Evolutionary conservation across 2,888 invertebrate species (phyloP).

Genomic region (Embidobia sp.): DNA sequence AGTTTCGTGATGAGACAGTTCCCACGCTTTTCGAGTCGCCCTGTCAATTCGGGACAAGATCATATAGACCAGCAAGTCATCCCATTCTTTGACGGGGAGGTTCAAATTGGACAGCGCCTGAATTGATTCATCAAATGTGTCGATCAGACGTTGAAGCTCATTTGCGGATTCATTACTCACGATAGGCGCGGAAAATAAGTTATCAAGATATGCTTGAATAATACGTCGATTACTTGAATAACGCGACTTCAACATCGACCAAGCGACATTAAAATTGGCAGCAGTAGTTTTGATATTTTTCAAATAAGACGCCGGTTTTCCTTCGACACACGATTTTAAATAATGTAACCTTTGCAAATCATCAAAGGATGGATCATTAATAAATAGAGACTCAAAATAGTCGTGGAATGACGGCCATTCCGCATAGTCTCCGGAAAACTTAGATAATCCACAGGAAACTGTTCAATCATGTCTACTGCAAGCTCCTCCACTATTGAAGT

Average conservation of each 20-base stretch:
- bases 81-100: no score
- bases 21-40: no score
- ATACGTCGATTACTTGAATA: neutral
- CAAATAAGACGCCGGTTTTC: neutral
- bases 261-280: neutral
- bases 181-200: neutral
- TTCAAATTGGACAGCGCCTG: no score
- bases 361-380: neutral
- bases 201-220: neutral
- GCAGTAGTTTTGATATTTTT: neutral
- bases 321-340: neutral
- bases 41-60: no score
- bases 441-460: slow-evolving; percentile 8
- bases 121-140: no score
- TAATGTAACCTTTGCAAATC: neutral
- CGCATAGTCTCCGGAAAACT: no score
- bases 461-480: slow-evolving; percentile 3
- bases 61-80: no score
- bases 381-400: neutral
- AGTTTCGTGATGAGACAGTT: no score
- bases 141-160: no score
- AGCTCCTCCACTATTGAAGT: slow-evolving; percentile 6
- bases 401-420: no score
- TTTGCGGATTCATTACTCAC: neutral
- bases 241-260: neutral